Evolutionary conservation across 2,797 vertebrate species (phyloP), one percentile per base, ranked within the genome.

Genomic region (Borostomias antarcticus): DNA sequence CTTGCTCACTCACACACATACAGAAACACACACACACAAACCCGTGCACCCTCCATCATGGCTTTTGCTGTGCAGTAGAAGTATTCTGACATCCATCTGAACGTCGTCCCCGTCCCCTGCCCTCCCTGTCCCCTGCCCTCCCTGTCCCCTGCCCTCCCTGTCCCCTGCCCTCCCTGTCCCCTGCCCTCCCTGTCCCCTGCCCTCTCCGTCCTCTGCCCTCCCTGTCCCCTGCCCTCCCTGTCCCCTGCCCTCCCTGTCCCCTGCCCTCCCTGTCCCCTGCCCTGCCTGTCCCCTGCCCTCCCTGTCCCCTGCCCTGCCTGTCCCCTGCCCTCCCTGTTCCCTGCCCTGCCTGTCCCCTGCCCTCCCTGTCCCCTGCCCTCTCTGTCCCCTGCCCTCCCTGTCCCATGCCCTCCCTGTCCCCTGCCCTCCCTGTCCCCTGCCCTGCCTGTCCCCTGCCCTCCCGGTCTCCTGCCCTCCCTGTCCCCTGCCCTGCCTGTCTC

Each of bases 51-150:
- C n/a, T n/a, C n/a, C n/a, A n/a, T n/a, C n/a, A n/a, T n/a, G n/a
- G 51, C 53, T 62, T 59, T 72, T 62, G 69, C 62, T 54, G 58
- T 13, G 52, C 37, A 72, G 57, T 58, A 69, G 75, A 72, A 75
- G 72, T 61, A 78, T 76, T 51, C 54, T 33, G 72, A 66, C 58
- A 66, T 81, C 77, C 68, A 78, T 85, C 74, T 82, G 65, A 72
- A 35, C 33, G 51, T 75, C 73, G 80, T 73, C 61, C 58, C 59
- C 9, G 56, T 68, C 66, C 75, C 70, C 63, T 51, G 54, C 64
- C 54, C 37, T 28, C 28, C 68, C 45, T 37, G 51, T 74, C 73
- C 68, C 23, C 71, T 32, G 70, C 70, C 59, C 69, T 78, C 74
- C n/a, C 33, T 53, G 56, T 68, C 66, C 75, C 70, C 63, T 51